phyloP scores from a whole-genome alignment of 2,113 vertebrate species.

The Melanostigma gelatinosum region DNA sequence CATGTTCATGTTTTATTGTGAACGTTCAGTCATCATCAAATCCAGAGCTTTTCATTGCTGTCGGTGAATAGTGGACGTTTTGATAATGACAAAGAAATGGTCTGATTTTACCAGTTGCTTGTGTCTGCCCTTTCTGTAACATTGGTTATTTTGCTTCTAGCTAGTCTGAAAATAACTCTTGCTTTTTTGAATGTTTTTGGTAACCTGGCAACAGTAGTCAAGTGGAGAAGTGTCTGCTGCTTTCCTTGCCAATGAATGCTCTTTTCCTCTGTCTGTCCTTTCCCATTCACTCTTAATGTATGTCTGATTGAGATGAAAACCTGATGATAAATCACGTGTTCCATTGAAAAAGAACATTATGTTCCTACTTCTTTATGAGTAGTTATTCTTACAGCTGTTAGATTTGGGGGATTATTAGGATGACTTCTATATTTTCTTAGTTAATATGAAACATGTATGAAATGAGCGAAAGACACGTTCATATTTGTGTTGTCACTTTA shows the following conservation, averaged over 20 bases:
- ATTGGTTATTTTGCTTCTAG: slow-evolving; percentile 48
- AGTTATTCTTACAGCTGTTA: not conserved
- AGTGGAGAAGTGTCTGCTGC: slow-evolving; percentile 56
- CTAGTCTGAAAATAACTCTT: slow-evolving; percentile 66
- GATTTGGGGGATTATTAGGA: not conserved
- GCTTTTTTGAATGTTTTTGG: slow-evolving; percentile 64
- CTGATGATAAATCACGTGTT: not conserved
- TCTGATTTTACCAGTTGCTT: slow-evolving; percentile 42
- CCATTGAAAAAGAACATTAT: not conserved
- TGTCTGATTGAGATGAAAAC: not conserved
- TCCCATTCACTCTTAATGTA: slow-evolving; percentile 30
- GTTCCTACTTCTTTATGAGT: not conserved
- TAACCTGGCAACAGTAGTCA: slow-evolving; percentile 72
- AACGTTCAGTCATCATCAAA: not conserved
- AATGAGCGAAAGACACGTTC: not conserved
- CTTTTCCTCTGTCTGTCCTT: slow-evolving; percentile 34
- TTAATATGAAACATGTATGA: not conserved
- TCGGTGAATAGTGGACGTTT: not conserved
- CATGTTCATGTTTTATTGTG: slow-evolving; percentile 4
- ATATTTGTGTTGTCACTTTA: slow-evolving; percentile 1
- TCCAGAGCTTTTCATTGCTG: not conserved
- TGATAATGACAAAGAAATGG: not conserved
- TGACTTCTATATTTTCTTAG: not conserved
- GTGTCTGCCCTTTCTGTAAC: slow-evolving; percentile 36
- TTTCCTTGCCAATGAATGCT: slow-evolving; percentile 52